Conservation (phyloP, 2,888 invertebrate species). For the Itoplectis maculator region DNA sequence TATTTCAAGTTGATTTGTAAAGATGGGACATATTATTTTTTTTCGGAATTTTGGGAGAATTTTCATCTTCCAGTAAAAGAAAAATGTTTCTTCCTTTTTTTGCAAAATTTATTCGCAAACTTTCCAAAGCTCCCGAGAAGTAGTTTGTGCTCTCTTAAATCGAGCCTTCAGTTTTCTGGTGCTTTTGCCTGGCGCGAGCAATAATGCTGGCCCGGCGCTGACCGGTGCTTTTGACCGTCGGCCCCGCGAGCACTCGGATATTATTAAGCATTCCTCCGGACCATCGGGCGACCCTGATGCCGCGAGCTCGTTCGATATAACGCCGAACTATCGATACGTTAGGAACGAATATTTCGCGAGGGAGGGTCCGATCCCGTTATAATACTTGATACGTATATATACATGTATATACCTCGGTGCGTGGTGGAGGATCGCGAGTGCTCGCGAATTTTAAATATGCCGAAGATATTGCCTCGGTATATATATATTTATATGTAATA, state of each 20-base stretch:
- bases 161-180: constrained; percentile 25
- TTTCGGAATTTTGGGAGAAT: too few relatives aligned
- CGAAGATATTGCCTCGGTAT: constrained; percentile 70
- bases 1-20: too few relatives aligned
- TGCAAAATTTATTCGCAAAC: neutral
- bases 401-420: constrained; percentile 28
- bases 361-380: constrained; percentile 45
- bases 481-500: constrained; percentile 30
- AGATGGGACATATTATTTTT: too few relatives aligned
- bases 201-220: constrained; percentile 72
- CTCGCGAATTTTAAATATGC: constrained; percentile 77
- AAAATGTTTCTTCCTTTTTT: neutral
- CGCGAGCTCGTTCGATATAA: constrained; percentile 75
- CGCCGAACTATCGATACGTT: constrained; percentile 80
- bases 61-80: neutral
- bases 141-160: neutral
- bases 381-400: constrained; percentile 45
- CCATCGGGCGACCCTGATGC: constrained; percentile 67
- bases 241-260: constrained; percentile 74
- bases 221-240: constrained; percentile 75
- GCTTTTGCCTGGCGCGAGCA: constrained; percentile 64
- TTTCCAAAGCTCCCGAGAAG: neutral
- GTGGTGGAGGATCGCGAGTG: constrained; percentile 39
- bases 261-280: constrained; percentile 81
- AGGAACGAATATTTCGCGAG: constrained; percentile 76